Evolutionary conservation across 2,797 vertebrate genomes (phyloP), one percentile per base, ranked within the genome.

Genomic region (Galaxias olidus): DNA sequence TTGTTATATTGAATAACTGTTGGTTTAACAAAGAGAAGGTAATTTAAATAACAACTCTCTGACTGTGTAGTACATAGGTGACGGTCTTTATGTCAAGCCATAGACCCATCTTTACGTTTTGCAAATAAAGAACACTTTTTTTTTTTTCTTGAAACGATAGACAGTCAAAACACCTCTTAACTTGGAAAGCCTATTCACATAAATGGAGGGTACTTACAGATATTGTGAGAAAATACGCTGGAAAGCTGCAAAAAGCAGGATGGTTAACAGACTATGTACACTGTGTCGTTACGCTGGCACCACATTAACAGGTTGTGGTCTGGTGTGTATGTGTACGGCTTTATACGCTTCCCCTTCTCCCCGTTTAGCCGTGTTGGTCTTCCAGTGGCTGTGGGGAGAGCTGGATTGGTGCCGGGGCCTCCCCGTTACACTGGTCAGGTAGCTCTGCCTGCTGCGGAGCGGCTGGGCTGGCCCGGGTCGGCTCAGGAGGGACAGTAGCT

Each of bases 401-500:
- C 71, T 91, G 91, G 56, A 85, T 77, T 4, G 71, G 52, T 0
- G 66, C 61, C 65, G 76, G 72, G 68, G 85, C 74, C 51, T 92
- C 89, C 20, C 93, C 93, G 0, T 95, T 95, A 84, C 93, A 93
- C 68, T 89, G 87, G 1, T 86, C 59, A 51, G 85, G 89, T 54
- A 84, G 82, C 76, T 84, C 86, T 66, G 86, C 87, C 20, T 85
- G 91, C 61, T 80, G 70, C 18, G 70, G 73, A 46, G 72, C 78
- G 46, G 72, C 78, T 13, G 83, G 80, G 62, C 60, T 67, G 51
- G 81, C 75, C 73, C 77, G 69, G 46, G 86, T 51, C 55, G 76
- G 76, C 4, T 80, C 77, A 59, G 79, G 73, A 54, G 77, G 72
- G 71, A 75, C 68, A 57, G 65, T 63, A 77, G 85, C 11, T 47